Conservation (phyloP, 2,888 invertebrate species). For the Timandra comae region DNA sequence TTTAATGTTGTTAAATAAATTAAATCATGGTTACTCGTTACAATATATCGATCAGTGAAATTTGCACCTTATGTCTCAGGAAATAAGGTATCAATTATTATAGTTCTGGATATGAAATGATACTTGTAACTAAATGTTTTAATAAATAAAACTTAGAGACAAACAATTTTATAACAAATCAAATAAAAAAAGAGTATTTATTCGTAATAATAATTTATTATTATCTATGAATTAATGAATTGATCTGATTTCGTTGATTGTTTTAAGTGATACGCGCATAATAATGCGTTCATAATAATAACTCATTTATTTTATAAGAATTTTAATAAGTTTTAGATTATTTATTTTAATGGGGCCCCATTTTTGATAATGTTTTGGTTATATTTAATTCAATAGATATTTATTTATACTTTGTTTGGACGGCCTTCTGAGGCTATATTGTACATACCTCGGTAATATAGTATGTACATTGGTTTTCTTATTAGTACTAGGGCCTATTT, state of each 20-base stretch:
- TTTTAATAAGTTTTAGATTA: conserved; percentile 59
- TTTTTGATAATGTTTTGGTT: conserved; percentile 38
- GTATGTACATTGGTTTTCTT: conserved; percentile 30
- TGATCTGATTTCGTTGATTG: conserved; percentile 36
- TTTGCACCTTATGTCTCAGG: too few species aligned
- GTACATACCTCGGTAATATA: conserved; percentile 64
- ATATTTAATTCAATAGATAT: conserved; percentile 45
- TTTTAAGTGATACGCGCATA: conserved; percentile 52
- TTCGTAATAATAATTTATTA: conserved; percentile 24
- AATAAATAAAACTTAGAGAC: too few species aligned
- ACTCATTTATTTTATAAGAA: conserved; percentile 67
- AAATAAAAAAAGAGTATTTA: conserved; percentile 32
- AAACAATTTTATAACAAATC: too few species aligned
- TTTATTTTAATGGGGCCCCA: conserved; percentile 48
- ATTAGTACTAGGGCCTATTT: conserved; percentile 23
- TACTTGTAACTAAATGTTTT: too few species aligned
- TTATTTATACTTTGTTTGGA: conserved; percentile 56
- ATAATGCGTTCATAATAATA: conserved; percentile 68
- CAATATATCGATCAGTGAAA: too few species aligned
- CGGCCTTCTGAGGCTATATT: conserved; percentile 65
- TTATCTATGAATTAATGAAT: conserved; percentile 11
- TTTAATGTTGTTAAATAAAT: too few species aligned
- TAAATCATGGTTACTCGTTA: too few species aligned
- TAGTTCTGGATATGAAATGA: too few species aligned
- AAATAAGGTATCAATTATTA: too few species aligned